phyloP scores from a whole-genome alignment of 2,888 invertebrate species.

The Aphidius colemani region DNA sequence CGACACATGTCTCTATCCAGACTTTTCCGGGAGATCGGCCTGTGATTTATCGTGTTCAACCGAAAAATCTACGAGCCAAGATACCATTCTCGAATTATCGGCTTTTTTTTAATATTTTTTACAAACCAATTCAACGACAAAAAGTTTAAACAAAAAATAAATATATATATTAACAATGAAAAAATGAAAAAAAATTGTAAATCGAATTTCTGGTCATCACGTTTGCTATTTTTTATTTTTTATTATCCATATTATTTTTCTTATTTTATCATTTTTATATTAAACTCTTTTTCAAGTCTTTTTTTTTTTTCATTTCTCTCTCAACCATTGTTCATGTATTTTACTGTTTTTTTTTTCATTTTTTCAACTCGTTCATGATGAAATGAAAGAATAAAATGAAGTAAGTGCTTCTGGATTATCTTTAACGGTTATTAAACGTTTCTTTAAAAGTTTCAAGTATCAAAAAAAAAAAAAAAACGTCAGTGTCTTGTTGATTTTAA shows the following conservation, averaged over 20 bases:
- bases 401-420: slow-evolving; percentile 39
- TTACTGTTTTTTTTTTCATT: too few relatives aligned
- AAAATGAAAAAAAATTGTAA: slow-evolving; percentile 4
- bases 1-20: slow-evolving; percentile 57
- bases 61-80: slow-evolving; percentile 33
- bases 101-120: not conserved
- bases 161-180: not conserved
- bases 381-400: too few relatives aligned
- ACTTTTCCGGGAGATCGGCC: slow-evolving; percentile 42
- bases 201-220: slow-evolving; percentile 4
- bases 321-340: too few relatives aligned
- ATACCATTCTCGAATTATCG: slow-evolving; percentile 22
- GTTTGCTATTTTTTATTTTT: slow-evolving; percentile 3
- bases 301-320: too few relatives aligned
- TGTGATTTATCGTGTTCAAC: slow-evolving; percentile 44
- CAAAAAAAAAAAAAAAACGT: slow-evolving; percentile 31
- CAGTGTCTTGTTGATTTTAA: slow-evolving; percentile 37
- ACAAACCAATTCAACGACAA: not conserved
- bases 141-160: not conserved
- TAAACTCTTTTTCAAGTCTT: too few relatives aligned
- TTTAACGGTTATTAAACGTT: slow-evolving; percentile 43
- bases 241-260: slow-evolving; percentile 26
- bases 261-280: slow-evolving; percentile 5
- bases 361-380: too few relatives aligned
- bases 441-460: slow-evolving; percentile 36